Evolutionary conservation across 2,113 vertebrate species (phyloP).

Genomic region (Sander lucioperca): DNA sequence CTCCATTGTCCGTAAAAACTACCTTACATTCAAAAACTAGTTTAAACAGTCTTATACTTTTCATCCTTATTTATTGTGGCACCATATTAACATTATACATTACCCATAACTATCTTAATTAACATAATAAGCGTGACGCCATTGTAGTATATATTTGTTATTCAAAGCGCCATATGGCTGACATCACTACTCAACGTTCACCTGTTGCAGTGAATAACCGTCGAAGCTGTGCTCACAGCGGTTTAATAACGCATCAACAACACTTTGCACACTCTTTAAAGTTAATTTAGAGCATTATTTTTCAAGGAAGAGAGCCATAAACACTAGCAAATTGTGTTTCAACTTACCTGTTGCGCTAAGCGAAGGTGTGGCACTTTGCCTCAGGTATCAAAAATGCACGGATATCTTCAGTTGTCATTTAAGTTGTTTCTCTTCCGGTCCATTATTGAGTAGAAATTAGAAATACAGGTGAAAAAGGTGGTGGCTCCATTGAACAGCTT

Average conservation of each 20-base stretch:
- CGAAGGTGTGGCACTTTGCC: slow-evolving; percentile 84
- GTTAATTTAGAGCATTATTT: background rate
- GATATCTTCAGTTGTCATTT: slow-evolving; percentile 76
- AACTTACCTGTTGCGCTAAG: slow-evolving; percentile 80
- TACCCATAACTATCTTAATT: too few relatives aligned
- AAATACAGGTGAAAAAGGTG: background rate
- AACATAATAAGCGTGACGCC: background rate
- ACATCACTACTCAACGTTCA: background rate
- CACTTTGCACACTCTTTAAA: background rate
- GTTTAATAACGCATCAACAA: background rate
- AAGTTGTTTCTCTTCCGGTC: slow-evolving; percentile 61
- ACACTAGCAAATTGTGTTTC: background rate
- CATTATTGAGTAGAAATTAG: background rate
- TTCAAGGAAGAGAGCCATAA: fast-evolving
- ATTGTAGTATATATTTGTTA: background rate
- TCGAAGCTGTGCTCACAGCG: background rate
- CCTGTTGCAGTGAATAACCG: slow-evolving; percentile 27
- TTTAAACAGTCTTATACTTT: background rate
- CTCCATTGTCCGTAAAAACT: background rate
- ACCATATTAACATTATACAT: too few relatives aligned
- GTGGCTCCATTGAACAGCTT: background rate
- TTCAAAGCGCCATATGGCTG: slow-evolving; percentile 48
- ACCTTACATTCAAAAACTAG: background rate
- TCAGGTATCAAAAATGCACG: slow-evolving; percentile 75
- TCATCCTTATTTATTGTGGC: background rate